Percentiles rank a stretch among this genome's conserved stretches.
Evolutionary conservation across 1,140 invertebrate species (phyloP).

Genomic region (Saccostrea cuccullata): DNA sequence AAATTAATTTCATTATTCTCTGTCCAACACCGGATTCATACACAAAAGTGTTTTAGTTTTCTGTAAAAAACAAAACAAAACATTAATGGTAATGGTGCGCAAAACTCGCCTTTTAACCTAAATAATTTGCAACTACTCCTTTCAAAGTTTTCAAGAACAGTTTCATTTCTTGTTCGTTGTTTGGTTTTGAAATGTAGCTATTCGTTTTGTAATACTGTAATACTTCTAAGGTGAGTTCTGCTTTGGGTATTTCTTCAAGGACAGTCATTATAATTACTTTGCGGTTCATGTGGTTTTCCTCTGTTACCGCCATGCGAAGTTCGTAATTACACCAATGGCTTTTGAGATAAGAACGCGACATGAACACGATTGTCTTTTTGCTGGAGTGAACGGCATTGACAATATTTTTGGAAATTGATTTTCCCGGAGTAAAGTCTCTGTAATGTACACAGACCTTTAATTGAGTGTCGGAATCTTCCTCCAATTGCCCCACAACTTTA

Average conservation of each 20-base stretch:
- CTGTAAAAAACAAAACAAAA: too few species aligned
- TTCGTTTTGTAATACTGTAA: constrained; percentile 22
- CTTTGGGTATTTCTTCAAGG: background rate
- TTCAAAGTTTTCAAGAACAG: constrained; percentile 22
- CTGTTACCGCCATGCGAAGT: constrained; percentile 1
- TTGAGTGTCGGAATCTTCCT: background rate
- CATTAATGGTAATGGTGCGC: too few species aligned
- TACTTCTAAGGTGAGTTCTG: background rate
- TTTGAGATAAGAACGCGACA: constrained; percentile 18
- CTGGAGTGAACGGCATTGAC: constrained; percentile 5
- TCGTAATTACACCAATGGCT: constrained; percentile 35
- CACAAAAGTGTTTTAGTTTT: too few species aligned
- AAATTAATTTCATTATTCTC: too few species aligned
- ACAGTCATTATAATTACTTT: background rate
- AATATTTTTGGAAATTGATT: constrained; percentile 8
- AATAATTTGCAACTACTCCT: constrained; percentile 4
- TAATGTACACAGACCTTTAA: constrained; percentile 19
- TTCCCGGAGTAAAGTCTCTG: constrained; percentile 18
- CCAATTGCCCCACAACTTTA: background rate
- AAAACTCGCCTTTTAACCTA: too few species aligned
- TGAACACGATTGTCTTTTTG: constrained; percentile 29
- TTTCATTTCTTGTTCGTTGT: constrained; percentile 18
- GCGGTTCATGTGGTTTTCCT: background rate
- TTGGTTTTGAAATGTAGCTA: constrained; percentile 22
- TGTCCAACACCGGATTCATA: too few species aligned